Evolutionary conservation across 2,113 vertebrate species (phyloP), one percentile per base, ranked within the genome.

Genomic region (Seriola rivoliana): DNA sequence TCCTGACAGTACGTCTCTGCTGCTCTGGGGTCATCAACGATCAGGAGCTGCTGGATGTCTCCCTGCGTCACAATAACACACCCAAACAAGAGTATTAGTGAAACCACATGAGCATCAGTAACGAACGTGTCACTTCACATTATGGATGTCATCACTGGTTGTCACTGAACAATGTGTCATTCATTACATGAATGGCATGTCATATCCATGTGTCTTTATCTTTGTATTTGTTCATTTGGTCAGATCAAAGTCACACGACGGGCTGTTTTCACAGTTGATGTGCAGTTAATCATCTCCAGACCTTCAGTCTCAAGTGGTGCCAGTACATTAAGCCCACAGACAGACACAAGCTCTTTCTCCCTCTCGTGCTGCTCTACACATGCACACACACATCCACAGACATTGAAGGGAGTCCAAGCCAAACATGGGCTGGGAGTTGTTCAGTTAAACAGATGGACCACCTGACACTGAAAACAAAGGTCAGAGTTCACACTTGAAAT

Each of bases 31-130:
- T 99, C 97, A 0, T 95, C 89, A 7, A 96, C 85, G 0, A 99
- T 94, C 68, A 99, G 93, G 62, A 99, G 94, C 93, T 99, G 98
- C 91, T 99, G 98, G 93, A 99, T 98, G 68, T 98, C 97, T 0
- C 98, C 98, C 98, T 99, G 94, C 0, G 4, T 71, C 68, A 71
- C 64, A 58, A 34, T 42, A 50, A 82, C 21, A 85, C 38, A 66
- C 25, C 75, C 25, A 78, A 48, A 57, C 3, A 55, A 48, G 57
- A 62, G 75, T 34, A 21, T 48, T 36, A 74, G 21, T 48, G 52
- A 58, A 36, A 48, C 44, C 55, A 69, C 13, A 63, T 34, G 52
- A 64, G 48, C 29, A 21, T 59, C 19, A 81, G 40, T 23, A 85
- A 75, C 34, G 36, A 66, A 78, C 17, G 21, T 12, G 34, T 52